A percentile compares a stretch with the other conserved stretches of the same genome.
These are phyloP conservation scores for Phrixothrix hirtus DNA, from an alignment of 2,888 invertebrate genomes.

Conservation along the genomic window DNA sequence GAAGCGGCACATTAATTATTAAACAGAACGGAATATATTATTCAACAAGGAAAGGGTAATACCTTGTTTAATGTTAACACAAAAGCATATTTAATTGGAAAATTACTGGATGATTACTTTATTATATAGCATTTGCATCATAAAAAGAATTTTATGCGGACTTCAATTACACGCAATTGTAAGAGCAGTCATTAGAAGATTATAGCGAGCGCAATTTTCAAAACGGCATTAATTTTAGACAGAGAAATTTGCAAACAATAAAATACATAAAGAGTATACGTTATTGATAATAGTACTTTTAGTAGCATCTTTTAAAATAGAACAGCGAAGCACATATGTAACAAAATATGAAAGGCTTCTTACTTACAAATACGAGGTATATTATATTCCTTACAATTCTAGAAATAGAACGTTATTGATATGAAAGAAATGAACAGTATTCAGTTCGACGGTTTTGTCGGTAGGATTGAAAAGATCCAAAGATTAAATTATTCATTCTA, in stretches of 20 bases:
- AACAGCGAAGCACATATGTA: constrained; percentile 2
- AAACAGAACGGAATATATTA: too few species aligned
- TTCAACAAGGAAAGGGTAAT: too few species aligned
- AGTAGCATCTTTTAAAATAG: constrained; percentile 1
- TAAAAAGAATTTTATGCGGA: too few species aligned
- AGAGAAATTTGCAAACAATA: neutral
- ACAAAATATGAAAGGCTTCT: constrained; percentile 15
- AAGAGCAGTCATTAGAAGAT: too few species aligned
- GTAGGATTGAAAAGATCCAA: constrained; percentile 31
- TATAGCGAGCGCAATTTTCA: too few species aligned
- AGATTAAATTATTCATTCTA: constrained; percentile 38
- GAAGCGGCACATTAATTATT: too few species aligned
- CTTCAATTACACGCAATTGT: too few species aligned
- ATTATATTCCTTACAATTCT: constrained; percentile 25
- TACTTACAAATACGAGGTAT: constrained; percentile 19
- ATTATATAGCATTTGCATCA: too few species aligned
- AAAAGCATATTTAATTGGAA: too few species aligned
- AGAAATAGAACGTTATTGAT: constrained; percentile 32
- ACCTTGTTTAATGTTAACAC: too few species aligned
- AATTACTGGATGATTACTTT: too few species aligned
- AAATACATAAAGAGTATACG: constrained; percentile 1
- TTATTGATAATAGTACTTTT: constrained; percentile 1
- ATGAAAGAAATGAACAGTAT: constrained; percentile 35
- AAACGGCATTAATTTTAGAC: too few species aligned
- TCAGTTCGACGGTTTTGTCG: constrained; percentile 32